Evolutionary conservation across 2,113 vertebrate species (phyloP).

Genomic region (Dasyornis broadbenti): DNA sequence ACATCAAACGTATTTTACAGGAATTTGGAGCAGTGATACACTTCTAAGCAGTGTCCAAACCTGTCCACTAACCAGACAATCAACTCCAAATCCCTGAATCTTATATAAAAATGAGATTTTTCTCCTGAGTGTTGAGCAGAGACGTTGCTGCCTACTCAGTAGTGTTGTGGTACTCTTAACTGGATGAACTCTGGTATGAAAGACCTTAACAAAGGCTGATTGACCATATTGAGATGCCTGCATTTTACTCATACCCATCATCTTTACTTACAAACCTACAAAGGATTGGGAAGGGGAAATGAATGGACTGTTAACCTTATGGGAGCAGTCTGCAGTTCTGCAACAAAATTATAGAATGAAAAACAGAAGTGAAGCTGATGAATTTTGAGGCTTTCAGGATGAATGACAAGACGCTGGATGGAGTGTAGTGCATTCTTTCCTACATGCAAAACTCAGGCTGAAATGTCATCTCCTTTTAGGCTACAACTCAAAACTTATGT

Average conservation of each 20-base stretch:
- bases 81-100: background rate
- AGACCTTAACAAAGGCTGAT: background rate
- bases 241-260: background rate
- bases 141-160: background rate
- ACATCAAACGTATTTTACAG: background rate
- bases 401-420: background rate
- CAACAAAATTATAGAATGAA: background rate
- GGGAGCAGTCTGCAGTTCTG: background rate
- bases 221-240: background rate
- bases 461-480: background rate
- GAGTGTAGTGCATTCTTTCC: background rate
- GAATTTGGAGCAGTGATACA: background rate
- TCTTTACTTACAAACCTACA: background rate
- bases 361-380: background rate
- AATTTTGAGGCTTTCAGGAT: background rate
- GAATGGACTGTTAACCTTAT: background rate
- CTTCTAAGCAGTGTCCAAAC: background rate
- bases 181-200: background rate
- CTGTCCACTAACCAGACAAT: background rate
- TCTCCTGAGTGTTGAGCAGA: background rate
- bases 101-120: background rate
- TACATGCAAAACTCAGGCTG: background rate
- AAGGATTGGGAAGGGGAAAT: background rate
- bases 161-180: background rate
- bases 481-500: background rate